Conservation (phyloP, 2,113 vertebrate species). For the Rhadina sibilatrix region DNA sequence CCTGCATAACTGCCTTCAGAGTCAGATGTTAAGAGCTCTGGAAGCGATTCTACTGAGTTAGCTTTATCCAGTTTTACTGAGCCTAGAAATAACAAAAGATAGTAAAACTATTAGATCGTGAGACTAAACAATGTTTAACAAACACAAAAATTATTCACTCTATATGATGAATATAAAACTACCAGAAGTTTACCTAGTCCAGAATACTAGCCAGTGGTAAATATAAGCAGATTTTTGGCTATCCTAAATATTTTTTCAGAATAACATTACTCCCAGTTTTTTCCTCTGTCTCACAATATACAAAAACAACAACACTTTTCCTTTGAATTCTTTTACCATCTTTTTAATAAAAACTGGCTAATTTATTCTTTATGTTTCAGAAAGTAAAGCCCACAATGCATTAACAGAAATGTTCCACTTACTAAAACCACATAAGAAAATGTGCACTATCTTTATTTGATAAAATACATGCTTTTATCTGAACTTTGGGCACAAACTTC, state of each 20-base stretch:
- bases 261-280: not conserved
- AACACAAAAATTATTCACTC: not conserved
- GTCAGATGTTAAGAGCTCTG: conserved; percentile 91
- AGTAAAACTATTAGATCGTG: not conserved
- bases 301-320: not conserved
- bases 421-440: not conserved
- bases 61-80: conserved; percentile 81
- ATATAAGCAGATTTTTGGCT: not conserved
- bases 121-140: not conserved
- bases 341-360: not conserved
- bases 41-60: conserved; percentile 91
- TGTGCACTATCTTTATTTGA: not conserved
- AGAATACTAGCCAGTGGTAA: not conserved
- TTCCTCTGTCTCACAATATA: not conserved
- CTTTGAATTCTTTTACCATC: not conserved
- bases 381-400: rapidly evolving
- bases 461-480: not conserved
- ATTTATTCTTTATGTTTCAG: not conserved
- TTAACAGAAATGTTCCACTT: not conserved
- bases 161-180: not conserved
- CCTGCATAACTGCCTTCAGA: conserved; percentile 93
- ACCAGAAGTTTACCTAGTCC: not conserved
- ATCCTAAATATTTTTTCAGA: not conserved
- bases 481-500: not conserved
- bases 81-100: conserved; percentile 46